These are phyloP conservation scores for Tretioscincus oriximinensis DNA, from an alignment of 2,113 vertebrate genomes.

Conservation along the genomic window DNA sequence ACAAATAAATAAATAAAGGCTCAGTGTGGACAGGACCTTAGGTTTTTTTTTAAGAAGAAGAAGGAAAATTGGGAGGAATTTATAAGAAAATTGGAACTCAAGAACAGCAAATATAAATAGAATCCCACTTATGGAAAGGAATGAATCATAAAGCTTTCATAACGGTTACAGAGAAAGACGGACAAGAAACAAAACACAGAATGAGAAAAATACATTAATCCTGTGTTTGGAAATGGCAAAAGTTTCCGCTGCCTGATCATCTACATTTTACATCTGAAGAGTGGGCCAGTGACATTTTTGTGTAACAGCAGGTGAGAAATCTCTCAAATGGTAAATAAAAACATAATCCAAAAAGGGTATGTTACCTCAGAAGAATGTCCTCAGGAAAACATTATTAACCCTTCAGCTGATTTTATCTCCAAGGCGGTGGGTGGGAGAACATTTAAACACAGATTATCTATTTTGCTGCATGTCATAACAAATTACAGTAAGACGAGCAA, in stretches of 20 bases:
- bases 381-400: neutral
- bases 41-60: no score
- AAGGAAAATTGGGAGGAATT: neutral
- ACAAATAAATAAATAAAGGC: no score
- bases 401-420: neutral
- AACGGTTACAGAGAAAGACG: neutral
- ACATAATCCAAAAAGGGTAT: neutral
- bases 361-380: neutral
- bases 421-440: no score
- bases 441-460: no score
- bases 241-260: neutral
- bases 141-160: neutral
- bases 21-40: no score
- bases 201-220: neutral
- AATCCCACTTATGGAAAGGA: neutral
- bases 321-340: neutral
- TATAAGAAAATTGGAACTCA: neutral
- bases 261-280: neutral
- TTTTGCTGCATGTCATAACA: no score
- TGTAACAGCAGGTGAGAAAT: neutral
- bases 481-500: no score
- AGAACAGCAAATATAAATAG: neutral
- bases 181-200: neutral
- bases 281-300: neutral
- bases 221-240: neutral